Percentiles rank a stretch among this genome's conserved stretches.
Evolutionary conservation across 2,797 vertebrate species (phyloP).

Genomic region (Lacerta agilis): DNA sequence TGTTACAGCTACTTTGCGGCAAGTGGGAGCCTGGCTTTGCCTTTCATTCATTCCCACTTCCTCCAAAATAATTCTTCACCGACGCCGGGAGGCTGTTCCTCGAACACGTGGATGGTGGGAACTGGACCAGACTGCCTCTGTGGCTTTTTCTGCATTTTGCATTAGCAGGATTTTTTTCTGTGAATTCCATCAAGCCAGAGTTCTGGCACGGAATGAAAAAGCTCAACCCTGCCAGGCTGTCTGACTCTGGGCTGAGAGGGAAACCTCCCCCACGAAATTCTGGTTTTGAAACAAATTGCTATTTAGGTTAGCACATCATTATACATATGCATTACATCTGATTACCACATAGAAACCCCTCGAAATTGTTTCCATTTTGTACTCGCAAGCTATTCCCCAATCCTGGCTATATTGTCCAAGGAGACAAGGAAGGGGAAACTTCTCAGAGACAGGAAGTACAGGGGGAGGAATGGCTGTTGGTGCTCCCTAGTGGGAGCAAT

Average conservation of each 20-base stretch:
- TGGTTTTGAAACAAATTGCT: constrained; percentile 44
- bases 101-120: constrained; percentile 76
- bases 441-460: too few species aligned
- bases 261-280: constrained; percentile 14
- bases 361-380: background rate
- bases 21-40: constrained; percentile 57
- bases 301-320: constrained; percentile 25
- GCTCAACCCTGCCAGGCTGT: constrained; percentile 40
- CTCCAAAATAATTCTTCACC: constrained; percentile 70
- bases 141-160: constrained; percentile 64
- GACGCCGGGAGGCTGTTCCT: constrained; percentile 73
- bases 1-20: constrained; percentile 24
- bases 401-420: background rate
- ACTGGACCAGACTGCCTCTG: constrained; percentile 72
- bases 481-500: too few species aligned
- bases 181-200: constrained; percentile 71
- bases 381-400: background rate
- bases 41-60: constrained; percentile 74
- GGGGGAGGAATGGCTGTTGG: too few species aligned
- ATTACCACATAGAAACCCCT: background rate
- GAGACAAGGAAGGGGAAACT: background rate
- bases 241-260: background rate
- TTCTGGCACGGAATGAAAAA: constrained; percentile 67
- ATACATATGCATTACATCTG: background rate
- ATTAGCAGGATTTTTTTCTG: constrained; percentile 77